Evolutionary conservation across 1,140 invertebrate genomes (phyloP), one percentile per base, ranked within the genome.

Genomic region (Leptopilina boulardi): DNA sequence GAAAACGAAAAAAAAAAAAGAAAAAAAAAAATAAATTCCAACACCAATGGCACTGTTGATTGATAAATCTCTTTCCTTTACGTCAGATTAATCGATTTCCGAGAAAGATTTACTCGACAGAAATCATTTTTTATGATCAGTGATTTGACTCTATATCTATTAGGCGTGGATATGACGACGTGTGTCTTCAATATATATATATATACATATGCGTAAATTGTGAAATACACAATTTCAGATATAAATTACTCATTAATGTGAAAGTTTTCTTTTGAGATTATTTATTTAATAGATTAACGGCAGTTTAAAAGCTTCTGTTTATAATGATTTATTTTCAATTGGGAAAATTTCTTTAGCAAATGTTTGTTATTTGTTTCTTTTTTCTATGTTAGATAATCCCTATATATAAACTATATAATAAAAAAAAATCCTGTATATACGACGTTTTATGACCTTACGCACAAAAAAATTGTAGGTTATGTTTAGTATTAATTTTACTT

Each of bases 281-380:
- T 59, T 59, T 59, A 59, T 59, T 59, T 59, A 59, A 30, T 30
- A 59, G 19, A 59, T 59, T 23, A 59, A 59, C 56, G 23, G 56
- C 23, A 66, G 56, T 26, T n/a, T n/a, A 66, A 9, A 13, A 26
- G 56, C 56, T 66, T 66, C 56, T 66, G 56, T 66, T 66, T 66
- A 8, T 66, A 66, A 30, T 66, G 56, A 66, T 66, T 66, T 26
- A 66, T 66, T 66, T 66, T 3, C 11, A 11, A 26, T 13, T 3
- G 10, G 56, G 21, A n/a, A 4, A 66, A 66, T 66, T 66, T 66
- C 56, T 26, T 21, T 15, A 66, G 23, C 13, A 26, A 13, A 66
- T n/a, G n/a, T n/a, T 18, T 54, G 8, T 47, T 47, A 3, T 47
- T 2, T 47, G 30, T 34, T 34, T 34, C 30, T 6, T 3, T 34